Base-by-base conservation (phyloP, 2,888 invertebrate species). In the Cordilura impudica region DNA sequence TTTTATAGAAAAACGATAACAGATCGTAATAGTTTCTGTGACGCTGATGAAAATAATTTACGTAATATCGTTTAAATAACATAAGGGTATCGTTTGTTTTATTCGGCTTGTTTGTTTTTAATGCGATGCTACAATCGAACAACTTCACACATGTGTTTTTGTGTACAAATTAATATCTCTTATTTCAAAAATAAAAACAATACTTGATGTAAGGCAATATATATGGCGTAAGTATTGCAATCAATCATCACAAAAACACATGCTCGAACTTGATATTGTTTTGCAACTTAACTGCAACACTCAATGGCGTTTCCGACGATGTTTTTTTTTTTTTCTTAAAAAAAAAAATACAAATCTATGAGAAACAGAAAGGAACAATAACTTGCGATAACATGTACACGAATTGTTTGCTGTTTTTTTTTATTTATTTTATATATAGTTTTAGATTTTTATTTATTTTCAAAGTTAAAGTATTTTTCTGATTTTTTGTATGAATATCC, bases 271-370 rank as follows among this genome's bases (percentile, higher is more conserved):
- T 47, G 67, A 66, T 75, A 79, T 74, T 71, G 74, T 61, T 79
- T 66, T 74, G 70, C 70, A 74, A 61, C 54, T 61, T 66, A 74
- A 66, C 65, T 71, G 71, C 71, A 78, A 74, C 78, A 65, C 78
- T 78, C 73, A 65, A 60, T 70, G 58, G 47, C 35, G 66, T 74
- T 61, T 79, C 70, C 78, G 73, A 71, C 67, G 74, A 74, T 58
- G 45, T 31, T 51, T 67, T 61, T 19, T 12, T 31, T 19, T 61
- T 19, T 12, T 31, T 19, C n/a, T 26, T 2, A n/a, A 8, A 45
- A 16, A 26, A 47, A 63, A 56, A 69, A 18, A 51, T 3, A 53
- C 49, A 21, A 43, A 54, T 54, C 29, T 16, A 29, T 12, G n/a
- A 18, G 49, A 10, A 63, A 26, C 14, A 45, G 26, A 16, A 43